These are phyloP conservation scores for Druon quercuslanigerum DNA, from an alignment of 1,140 invertebrate genomes.

Conservation along the genomic window DNA sequence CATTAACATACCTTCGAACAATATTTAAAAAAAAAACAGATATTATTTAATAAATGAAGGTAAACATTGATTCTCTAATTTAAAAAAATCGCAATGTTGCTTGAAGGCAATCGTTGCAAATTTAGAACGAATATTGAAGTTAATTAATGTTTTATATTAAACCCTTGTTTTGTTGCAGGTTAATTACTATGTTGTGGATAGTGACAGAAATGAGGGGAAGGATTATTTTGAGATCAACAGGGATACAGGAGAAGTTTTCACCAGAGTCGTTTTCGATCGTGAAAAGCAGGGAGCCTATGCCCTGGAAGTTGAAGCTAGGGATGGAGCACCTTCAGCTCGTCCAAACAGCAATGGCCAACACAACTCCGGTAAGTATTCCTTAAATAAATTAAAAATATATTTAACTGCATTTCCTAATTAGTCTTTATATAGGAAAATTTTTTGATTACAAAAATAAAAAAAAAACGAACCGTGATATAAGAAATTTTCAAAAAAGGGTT, in stretches of 20 bases:
- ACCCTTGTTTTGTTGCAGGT: constrained; percentile 77
- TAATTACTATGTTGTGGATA: constrained; percentile 93
- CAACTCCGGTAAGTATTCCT: constrained; percentile 87
- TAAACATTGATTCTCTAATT: no score
- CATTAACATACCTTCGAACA: no score
- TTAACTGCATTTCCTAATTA: no score
- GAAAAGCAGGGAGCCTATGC: constrained; percentile 97
- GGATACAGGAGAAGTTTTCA: constrained; percentile 95
- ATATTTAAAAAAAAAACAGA: no score
- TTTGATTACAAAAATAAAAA: no score
- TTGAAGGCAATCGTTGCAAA: no score
- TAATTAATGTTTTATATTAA: neutral
- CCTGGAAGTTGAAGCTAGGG: constrained; percentile 93
- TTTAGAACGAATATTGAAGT: neutral
- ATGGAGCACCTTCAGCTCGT: constrained; percentile 93
- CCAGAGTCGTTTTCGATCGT: constrained; percentile 94
- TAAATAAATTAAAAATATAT: no score
- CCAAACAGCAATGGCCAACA: constrained; percentile 92
- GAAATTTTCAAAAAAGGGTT: no score
- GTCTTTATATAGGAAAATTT: no score
- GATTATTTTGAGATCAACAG: constrained; percentile 96
- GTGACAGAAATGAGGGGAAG: constrained; percentile 91
- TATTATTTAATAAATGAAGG: no score
- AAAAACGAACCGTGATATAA: no score
- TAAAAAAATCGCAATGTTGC: no score